Base-by-base conservation (phyloP, 37 sponge, comb jelly and placozoan species). In the Hexactinellida sp. region DNA sequence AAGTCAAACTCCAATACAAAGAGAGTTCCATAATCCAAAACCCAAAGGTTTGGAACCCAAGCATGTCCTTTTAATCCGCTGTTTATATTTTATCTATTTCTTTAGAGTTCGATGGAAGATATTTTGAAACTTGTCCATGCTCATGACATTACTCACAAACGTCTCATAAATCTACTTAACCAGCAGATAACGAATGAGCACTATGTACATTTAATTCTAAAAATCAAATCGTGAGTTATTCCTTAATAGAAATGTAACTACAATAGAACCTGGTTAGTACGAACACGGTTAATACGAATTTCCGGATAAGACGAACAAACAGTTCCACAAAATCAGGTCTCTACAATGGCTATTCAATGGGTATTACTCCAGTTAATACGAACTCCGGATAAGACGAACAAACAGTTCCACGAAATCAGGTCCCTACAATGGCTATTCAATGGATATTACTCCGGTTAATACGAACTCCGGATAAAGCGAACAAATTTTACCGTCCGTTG, bases 41-140 rank as follows among this genome's bases (percentile, higher is more conserved):
- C 34, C 76, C 76, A 32, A 63, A 63, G 76, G 76, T 63, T 21
- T 3, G 30, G 47, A 41, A 16, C 5, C 10, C 10, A 41, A 41
- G 5, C 47, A 16, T 5, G 13, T 13, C 10, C 47, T 5, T 16
- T 41, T 41, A 41, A 41, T 13, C 10, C 47, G 13, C 13, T 16
- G 5, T 63, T 7, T 63, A 63, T 63, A 25, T 10, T 25, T 10
- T 28, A 28, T 63, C 76, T 3, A 10, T 25, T 63, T 63, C 5
- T 63, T 63, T 32, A 63, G 76, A 63, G 76, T n/a, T 63, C 76
- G 3, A 63, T 63, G 76, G 76, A 63, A 25, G 76, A 63, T 3
- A 63, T 63, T 32, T n/a, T 63, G 34, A 63, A 63, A 23, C 76
- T 32, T 23, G 76, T 63, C 13, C 76, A 63, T n/a, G 32, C 76